Evolutionary conservation across 2,113 vertebrate species (phyloP), one percentile per base, ranked within the genome.

Genomic region (Camarhynchus parvulus): DNA sequence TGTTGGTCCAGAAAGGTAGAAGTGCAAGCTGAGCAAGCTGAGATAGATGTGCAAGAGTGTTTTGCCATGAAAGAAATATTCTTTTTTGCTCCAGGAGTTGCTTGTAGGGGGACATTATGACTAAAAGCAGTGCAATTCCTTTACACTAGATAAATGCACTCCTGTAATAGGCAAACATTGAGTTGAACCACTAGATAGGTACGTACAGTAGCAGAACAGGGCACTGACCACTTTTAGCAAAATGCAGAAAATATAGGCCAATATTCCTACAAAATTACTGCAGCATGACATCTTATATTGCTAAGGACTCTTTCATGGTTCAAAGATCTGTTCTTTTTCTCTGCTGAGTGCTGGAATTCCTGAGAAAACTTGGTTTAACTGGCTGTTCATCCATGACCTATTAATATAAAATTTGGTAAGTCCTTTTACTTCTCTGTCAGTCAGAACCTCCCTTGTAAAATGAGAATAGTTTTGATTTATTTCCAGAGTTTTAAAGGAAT

Each of bases 71-170:
- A 74, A 74, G 2, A 81, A 78, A 53, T 33, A 62, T 31, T 30
- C 8, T 66, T 78, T 81, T 21, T 33, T 47, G 9, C 4, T 19
- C 25, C 42, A 55, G 10, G 13, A 7, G 6, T 5, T 78, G 8
- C 4, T 30, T 59, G 16, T 55, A 24, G 21, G 21, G 14, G 6
- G 5, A 50, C 31, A 30, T 69, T 69, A 27, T 0, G 0, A 50
- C 16, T 52, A n/a, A 89, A 91, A 50, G 0, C 6, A 83, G 20
- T 44, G 35, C 27, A 80, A 67, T 49, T 69, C 21, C 44, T 81
- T 74, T 67, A 27, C 17, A 18, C 7, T 39, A 81, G n/a, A 31
- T 55, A 22, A 73, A 72, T n/a, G 15, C 3, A 31, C 9, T 66
- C 28, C 35, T 50, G 1, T 31, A 66, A 22, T 3, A 74, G 13